Evolutionary conservation across 2,888 invertebrate species (phyloP).

Genomic region (Chaetogeoica ovagalla): DNA sequence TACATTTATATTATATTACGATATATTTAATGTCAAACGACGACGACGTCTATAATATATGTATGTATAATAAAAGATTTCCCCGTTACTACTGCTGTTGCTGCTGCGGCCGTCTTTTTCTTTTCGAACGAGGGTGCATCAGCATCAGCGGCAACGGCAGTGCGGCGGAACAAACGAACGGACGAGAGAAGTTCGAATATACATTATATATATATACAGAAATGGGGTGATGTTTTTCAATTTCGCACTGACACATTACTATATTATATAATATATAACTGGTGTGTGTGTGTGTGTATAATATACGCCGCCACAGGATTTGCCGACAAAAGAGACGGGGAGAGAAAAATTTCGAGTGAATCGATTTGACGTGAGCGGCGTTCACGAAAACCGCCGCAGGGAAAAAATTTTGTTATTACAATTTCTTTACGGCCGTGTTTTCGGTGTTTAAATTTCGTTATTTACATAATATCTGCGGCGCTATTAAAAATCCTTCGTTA

Average conservation of each 20-base stretch:
- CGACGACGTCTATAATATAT: slow-evolving; percentile 39
- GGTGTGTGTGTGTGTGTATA: not conserved
- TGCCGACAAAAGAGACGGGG: no score
- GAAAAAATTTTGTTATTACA: no score
- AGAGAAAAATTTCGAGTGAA: not conserved
- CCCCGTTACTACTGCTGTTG: slow-evolving; percentile 23
- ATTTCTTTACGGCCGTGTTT: no score
- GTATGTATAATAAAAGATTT: no score
- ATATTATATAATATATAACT: not conserved
- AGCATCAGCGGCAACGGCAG: no score
- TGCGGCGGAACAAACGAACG: not conserved
- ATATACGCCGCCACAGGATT: no score
- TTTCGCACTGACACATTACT: slow-evolving; percentile 13
- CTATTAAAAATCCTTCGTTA: no score
- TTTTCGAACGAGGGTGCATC: slow-evolving; percentile 25
- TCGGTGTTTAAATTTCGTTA: no score
- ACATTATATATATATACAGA: no score
- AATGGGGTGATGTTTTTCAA: slow-evolving; percentile 39
- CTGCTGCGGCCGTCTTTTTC: slow-evolving; percentile 11
- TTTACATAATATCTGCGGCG: no score
- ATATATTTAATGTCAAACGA: slow-evolving; percentile 29
- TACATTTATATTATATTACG: not conserved
- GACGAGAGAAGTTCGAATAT: not conserved
- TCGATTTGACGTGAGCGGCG: not conserved
- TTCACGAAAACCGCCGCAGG: no score